Percentiles rank a stretch among this genome's conserved stretches.
phyloP scores from a whole-genome alignment of 2,113 vertebrate species.

The Callopanchax toddi region DNA sequence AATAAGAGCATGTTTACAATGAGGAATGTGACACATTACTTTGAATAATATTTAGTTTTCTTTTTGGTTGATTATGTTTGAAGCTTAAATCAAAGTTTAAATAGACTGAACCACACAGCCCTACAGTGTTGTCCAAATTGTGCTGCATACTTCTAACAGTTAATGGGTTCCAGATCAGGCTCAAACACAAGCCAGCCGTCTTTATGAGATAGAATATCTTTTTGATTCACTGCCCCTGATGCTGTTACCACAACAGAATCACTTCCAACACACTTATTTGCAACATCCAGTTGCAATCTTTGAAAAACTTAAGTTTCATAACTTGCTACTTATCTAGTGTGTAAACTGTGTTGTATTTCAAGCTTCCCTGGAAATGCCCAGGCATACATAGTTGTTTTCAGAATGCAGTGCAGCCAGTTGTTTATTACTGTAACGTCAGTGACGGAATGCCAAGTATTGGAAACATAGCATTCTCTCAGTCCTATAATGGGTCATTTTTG shows the following conservation, averaged over 20 bases:
- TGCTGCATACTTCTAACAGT: neutral
- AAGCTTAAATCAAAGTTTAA: too few relatives aligned
- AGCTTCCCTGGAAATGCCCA: neutral
- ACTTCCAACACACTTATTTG: neutral
- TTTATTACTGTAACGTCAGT: neutral
- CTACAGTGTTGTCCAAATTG: neutral
- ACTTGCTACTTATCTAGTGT: too few relatives aligned
- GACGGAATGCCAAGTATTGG: neutral
- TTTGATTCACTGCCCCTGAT: neutral
- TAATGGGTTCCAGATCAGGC: too few relatives aligned
- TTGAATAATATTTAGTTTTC: too few relatives aligned
- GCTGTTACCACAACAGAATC: neutral
- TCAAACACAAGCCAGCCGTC: neutral
- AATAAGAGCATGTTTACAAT: too few relatives aligned
- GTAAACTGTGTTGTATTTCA: neutral
- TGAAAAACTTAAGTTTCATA: neutral
- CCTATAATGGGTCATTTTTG: conserved; percentile 5
- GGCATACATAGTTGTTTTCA: conserved; percentile 22
- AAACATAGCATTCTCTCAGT: neutral
- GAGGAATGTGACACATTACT: too few relatives aligned
- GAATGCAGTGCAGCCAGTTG: neutral
- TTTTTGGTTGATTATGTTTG: too few relatives aligned
- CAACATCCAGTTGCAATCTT: neutral
- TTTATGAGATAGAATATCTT: neutral
- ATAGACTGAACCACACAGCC: too few relatives aligned